Evolutionary conservation across 2,797 vertebrate species (phyloP), one percentile per base, ranked within the genome.

Genomic region (Sternarchorhynchus goeldii): DNA sequence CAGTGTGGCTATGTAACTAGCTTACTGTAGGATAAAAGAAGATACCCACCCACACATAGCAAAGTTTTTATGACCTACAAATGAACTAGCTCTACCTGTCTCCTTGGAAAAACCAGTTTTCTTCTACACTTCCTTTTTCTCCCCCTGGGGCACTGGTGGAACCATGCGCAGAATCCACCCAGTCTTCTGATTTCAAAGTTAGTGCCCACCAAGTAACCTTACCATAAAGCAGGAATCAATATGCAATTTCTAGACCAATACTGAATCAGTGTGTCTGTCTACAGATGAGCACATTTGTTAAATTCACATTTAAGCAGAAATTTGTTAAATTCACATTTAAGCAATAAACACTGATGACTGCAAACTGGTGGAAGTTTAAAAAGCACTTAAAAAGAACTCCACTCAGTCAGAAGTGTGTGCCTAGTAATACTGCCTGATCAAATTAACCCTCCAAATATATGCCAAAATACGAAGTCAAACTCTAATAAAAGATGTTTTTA

Each of bases 11-110:
- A 45, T 50, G 10, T 39, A 34, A n/a, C 4, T 3, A 20, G 50
- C 6, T 76, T 50, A 45, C 39, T 36, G 45, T 3, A 55, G 53
- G 31, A 58, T 65, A 45, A 50, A 70, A 71, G 60, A 60, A 2
- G 41, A 45, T 8, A 36, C 63, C 62, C 25, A 39, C 18, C 59
- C 50, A 68, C 59, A 62, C 25, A 50, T 10, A 55, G 67, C 12
- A 21, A 36, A 18, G 41, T 45, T 62, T 78, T 69, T 45, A 70
- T 75, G 21, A 58, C 32, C 69, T 68, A 73, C 41, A 72, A 21
- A 70, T 60, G 4, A 83, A 86, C 81, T 60, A 80, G 83, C 80
- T 77, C 77, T 76, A 83, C 83, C 75, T 69, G 79, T 83, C 70
- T 68, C 45, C 62, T 56, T 60, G 82, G 41, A 68, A 85, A 83